Evolutionary conservation across 2,888 invertebrate genomes (phyloP), one percentile per base, ranked within the genome.

Genomic region (Galeruca laticollis): DNA sequence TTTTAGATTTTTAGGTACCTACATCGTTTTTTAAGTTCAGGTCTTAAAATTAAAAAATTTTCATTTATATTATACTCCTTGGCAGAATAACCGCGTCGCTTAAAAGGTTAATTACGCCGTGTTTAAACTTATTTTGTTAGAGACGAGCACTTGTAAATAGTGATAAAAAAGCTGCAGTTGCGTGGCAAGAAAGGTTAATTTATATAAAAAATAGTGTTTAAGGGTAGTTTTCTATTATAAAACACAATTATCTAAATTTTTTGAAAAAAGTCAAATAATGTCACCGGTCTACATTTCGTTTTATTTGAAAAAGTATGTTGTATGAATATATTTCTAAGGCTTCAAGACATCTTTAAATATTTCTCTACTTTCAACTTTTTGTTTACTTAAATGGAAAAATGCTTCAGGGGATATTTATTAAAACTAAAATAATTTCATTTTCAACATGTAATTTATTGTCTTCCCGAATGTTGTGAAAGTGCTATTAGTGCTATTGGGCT

Each of bases 401-500:
- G 47, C 47, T 47, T 47, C n/a, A 47, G 18, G 47, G 15, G 18
- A 18, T 47, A 47, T 18, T 47, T 47, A 47, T 47, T 47, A 18
- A 9, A 47, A 47, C 15, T 13, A 43, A 43, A 40, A 40, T 40
- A 40, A 40, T 40, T 40, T 40, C 13, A 43, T 43, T 43, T 43
- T 43, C n/a, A 15, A 43, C 43, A 2, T 43, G 43, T 43, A 43
- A 43, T 43, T 43, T 43, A 43, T 43, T 43, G 43, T 43, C n/a
- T 43, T 43, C 37, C n/a, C 15, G 43, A 43, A 43, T 43, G 43
- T 43, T 43, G 43, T 43, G 15, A 43, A 43, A 43, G 40, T 40
- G 11, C n/a, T 40, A 40, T n/a, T n/a, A 40, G 43, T 43, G 43
- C 13, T 43, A n/a, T 4, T 43, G n/a, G 43, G 15, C n/a, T n/a